Conservation (phyloP, 2,113 vertebrate species). For the Xenopus laevis region DNA sequence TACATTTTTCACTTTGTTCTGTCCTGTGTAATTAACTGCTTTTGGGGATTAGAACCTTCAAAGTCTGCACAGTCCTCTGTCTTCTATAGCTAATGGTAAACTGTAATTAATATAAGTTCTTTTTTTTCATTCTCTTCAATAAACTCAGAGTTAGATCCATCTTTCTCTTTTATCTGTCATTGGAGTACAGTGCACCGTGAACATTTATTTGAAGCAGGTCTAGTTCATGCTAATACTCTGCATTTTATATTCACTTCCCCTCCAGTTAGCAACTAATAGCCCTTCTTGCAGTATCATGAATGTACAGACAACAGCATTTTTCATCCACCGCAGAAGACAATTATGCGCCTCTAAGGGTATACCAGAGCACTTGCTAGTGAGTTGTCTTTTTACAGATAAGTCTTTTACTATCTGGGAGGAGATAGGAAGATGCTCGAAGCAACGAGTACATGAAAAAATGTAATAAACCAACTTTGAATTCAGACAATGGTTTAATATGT, state of each 20-base stretch:
- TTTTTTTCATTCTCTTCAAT: conserved; percentile 32
- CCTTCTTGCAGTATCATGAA: conserved; percentile 11
- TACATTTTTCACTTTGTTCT: conserved; percentile 46
- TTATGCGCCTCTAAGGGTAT: neutral
- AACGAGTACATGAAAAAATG: neutral
- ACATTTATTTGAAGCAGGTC: conserved; percentile 40
- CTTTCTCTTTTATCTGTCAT: conserved; percentile 48
- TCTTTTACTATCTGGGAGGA: neutral
- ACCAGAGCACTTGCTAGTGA: neutral
- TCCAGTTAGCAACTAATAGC: conserved; percentile 22
- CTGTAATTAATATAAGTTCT: conserved; percentile 56
- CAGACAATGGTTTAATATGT: conserved; percentile 14
- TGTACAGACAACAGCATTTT: conserved; percentile 15
- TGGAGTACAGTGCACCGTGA: conserved; percentile 35
- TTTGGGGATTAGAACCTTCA: conserved; percentile 55
- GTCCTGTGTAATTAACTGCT: conserved; percentile 44
- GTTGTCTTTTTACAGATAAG: conserved; percentile 2
- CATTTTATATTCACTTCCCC: conserved; percentile 29
- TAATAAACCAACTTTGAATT: neutral
- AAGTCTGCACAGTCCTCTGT: conserved; percentile 45
- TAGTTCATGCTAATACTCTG: conserved; percentile 42
- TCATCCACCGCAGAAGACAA: conserved; percentile 33
- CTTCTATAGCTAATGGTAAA: conserved; percentile 51
- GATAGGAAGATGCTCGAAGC: neutral
- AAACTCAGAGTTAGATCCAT: conserved; percentile 35